Base-by-base conservation (phyloP, 2,797 vertebrate genomes). In the Eulemur mongoz region DNA sequence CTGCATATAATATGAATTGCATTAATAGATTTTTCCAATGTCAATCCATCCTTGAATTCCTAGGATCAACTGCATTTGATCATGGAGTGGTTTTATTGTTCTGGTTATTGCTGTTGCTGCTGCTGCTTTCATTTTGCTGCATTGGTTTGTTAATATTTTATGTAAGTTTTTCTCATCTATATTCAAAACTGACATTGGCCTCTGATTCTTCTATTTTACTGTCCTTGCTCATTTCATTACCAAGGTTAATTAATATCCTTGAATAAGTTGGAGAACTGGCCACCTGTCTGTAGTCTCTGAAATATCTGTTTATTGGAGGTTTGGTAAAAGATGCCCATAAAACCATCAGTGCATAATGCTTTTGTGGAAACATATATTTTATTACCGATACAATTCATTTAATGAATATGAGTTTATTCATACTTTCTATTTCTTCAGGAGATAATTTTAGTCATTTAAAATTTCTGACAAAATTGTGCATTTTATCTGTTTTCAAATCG, bases 41-140 rank as follows among this genome's bases (percentile, higher is more conserved):
- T 83, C 78, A 78, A 91, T 35, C 70, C 54, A 93, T 93, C 76
- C 76, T 70, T 92, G 88, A 81, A 75, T 89, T 93, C 79, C 88
- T 52, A 27, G 45, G 40, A 59, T 91, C 50, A 25, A 15, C n/a
- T 1, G 4, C 27, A 43, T 5, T 6, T 52, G 22, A 22, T 20
- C 22, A 57, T 54, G 32, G 14, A 57, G 38, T 15, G 0, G 20
- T 72, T 88, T 75, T 72, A 9, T 70, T 85, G 32, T 40, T 70
- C 18, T 61, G 61, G 30, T 17, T 52, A 12, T 50, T 89, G 30
- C 27, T 32, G 17, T 10, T 61, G 1, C 17, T 69, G 27, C 0
- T 23, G 18, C 17, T 91, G 32, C 9, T 89, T 20, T 80, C 7
- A 32, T 61, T 81, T 93, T 72, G 11, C 52, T 54, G 7, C 7